phyloP scores from a whole-genome alignment of 2,797 vertebrate genomes.

The Trachops cirrhosus region DNA sequence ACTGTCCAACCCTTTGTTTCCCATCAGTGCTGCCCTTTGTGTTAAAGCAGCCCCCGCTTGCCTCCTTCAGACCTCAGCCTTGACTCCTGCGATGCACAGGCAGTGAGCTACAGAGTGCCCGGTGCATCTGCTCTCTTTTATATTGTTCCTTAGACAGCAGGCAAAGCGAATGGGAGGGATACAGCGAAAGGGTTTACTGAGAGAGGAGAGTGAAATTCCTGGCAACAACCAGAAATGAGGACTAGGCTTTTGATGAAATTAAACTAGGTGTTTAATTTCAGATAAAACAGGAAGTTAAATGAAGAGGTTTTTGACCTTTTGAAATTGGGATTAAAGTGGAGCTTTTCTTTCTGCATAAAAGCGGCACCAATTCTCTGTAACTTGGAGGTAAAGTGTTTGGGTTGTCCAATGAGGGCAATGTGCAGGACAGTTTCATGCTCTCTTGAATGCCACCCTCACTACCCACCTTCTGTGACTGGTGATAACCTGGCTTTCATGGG shows the following conservation, averaged over 20 bases:
- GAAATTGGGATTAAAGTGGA: not conserved
- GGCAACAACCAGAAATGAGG: not conserved
- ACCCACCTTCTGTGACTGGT: not conserved
- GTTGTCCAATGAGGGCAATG: not conserved
- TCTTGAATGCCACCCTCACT: not conserved
- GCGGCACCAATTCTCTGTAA: not conserved
- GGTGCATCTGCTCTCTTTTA: not conserved
- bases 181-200: not conserved
- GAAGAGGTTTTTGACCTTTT: not conserved
- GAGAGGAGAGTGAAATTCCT: not conserved
- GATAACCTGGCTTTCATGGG: not conserved
- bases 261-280: not conserved
- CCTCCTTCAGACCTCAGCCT: not conserved
- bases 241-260: not conserved
- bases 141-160: not conserved
- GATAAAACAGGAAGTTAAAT: not conserved
- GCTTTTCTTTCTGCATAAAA: not conserved
- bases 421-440: not conserved
- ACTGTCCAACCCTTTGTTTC: not conserved
- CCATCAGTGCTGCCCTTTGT: fast-evolving
- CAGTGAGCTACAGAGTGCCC: not conserved
- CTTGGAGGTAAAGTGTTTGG: not conserved
- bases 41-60: not conserved
- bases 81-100: not conserved
- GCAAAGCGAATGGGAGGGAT: not conserved